Conservation (phyloP, 2,888 invertebrate species). For the Sicus ferrugineus region DNA sequence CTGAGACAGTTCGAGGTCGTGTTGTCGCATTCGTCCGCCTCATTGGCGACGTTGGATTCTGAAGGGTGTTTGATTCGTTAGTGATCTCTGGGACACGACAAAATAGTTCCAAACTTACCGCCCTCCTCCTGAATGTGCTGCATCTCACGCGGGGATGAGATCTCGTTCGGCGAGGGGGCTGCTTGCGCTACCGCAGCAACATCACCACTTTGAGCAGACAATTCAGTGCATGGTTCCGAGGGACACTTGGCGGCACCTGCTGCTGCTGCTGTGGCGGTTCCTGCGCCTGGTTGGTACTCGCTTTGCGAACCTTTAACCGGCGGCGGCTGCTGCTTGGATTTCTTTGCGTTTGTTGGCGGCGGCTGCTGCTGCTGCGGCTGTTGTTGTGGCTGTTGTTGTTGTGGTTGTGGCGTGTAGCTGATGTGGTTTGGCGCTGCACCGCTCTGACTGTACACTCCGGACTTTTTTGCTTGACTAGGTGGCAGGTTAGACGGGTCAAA, state of each 20-base stretch:
- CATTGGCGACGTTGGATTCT: slow-evolving; percentile 33
- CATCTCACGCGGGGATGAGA: slow-evolving; percentile 24
- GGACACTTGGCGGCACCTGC: slow-evolving; percentile 39
- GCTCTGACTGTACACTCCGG: slow-evolving; percentile 37
- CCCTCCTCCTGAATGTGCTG: slow-evolving; percentile 30
- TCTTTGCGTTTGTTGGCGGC: slow-evolving; percentile 39
- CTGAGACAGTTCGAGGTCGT: slow-evolving; percentile 55
- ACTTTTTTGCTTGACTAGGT: slow-evolving; percentile 57
- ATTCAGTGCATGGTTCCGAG: slow-evolving; percentile 51
- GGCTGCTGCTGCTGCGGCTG: slow-evolving; percentile 44
- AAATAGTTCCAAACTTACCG: neutral
- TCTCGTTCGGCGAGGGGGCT: slow-evolving; percentile 2
- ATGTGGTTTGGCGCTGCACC: slow-evolving; percentile 32
- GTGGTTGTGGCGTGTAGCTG: slow-evolving; percentile 41
- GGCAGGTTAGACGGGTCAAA: slow-evolving; percentile 65
- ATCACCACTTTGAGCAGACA: slow-evolving; percentile 50
- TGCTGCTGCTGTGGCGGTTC: slow-evolving; percentile 40
- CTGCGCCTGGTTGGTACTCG: slow-evolving; percentile 14
- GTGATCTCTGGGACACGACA: neutral
- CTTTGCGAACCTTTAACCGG: slow-evolving; percentile 34
- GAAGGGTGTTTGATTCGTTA: neutral
- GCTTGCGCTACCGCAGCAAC: neutral
- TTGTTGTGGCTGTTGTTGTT: slow-evolving; percentile 39
- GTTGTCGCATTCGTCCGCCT: slow-evolving; percentile 56
- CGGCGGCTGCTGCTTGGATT: slow-evolving; percentile 36